These are phyloP conservation scores for Pseudocheirus occidentalis DNA, from an alignment of 2,797 vertebrate species.

Conservation along the genomic window DNA sequence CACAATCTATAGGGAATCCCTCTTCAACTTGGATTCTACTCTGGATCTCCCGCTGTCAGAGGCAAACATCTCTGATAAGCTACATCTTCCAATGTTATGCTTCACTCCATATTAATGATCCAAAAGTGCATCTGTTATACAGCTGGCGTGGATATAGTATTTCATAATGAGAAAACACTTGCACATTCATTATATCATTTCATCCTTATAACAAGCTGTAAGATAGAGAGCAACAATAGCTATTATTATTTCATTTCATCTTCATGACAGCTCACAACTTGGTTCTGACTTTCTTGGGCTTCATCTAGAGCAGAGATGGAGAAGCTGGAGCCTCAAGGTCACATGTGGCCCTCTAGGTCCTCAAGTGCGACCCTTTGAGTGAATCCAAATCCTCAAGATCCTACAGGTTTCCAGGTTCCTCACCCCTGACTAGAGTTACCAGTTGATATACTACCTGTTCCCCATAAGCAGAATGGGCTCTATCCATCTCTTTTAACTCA, in stretches of 20 bases:
- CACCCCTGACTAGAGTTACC: background rate
- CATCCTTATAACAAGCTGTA: background rate
- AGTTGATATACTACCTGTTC: background rate
- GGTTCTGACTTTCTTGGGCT: background rate
- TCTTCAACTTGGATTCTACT: background rate
- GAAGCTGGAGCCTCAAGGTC: no score
- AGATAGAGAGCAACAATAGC: no score
- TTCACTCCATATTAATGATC: background rate
- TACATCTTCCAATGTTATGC: background rate
- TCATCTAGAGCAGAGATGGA: background rate
- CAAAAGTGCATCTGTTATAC: background rate
- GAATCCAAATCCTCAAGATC: no score
- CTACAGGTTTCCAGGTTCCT: no score
- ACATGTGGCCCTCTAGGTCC: no score
- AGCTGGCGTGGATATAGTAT: background rate
- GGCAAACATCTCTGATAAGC: background rate
- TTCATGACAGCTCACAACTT: background rate
- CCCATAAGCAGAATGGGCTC: background rate
- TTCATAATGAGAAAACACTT: background rate
- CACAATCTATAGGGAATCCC: background rate
- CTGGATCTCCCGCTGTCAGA: background rate
- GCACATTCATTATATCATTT: background rate
- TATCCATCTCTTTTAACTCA: background rate
- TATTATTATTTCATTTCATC: background rate
- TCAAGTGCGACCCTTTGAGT: no score